Base-by-base conservation (phyloP, 2,797 vertebrate species). In the Oreonectes daqikongensis region DNA sequence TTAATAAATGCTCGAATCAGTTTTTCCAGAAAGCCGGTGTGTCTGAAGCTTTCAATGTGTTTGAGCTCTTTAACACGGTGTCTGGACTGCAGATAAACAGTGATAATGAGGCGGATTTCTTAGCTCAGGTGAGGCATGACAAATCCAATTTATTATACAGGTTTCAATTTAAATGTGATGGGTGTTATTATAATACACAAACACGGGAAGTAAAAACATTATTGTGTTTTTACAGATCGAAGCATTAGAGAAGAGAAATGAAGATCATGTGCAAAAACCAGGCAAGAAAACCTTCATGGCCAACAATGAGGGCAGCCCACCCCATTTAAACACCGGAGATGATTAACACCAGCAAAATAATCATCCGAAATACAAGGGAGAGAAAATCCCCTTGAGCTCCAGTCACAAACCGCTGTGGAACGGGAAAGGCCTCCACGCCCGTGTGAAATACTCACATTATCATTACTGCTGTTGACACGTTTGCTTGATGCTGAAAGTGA, bases 1-100 rank as follows among this genome's bases (percentile, higher is more conserved):
- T 28, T 32, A 52, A 64, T 74, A 35, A 12, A 38, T 72, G 8
- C 4, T 32, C 18, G 73, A 70, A 4, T 1, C 85, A 99, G 97
- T 98, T 99, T 86, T 99, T 99, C 89, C 95, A 95, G 91, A 98
- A 95, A 79, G 91, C 89, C 69, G 97, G 96, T 0, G 95, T 98
- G 77, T 69, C 85, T 1, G 97, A 99, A 83, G 93, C 92, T 1
- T 87, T 97, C 73, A 89, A 83, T 66, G 90, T 93, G 48, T 94
- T 93, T 65, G 94, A 98, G 1, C 96, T 99, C 35, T 99, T 99
- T 88, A 99, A 97, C 57, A 88, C 91, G 3, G 95, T 99, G 72
- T 95, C 94, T 10, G 92, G 92, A 44, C 91, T 99, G 83, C 89
- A 95, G 80, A 92, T 99, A 85, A 86, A 90, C 7, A 91, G 90